Conservation (phyloP, 2,797 vertebrate genomes). For the Falco peregrinus region DNA sequence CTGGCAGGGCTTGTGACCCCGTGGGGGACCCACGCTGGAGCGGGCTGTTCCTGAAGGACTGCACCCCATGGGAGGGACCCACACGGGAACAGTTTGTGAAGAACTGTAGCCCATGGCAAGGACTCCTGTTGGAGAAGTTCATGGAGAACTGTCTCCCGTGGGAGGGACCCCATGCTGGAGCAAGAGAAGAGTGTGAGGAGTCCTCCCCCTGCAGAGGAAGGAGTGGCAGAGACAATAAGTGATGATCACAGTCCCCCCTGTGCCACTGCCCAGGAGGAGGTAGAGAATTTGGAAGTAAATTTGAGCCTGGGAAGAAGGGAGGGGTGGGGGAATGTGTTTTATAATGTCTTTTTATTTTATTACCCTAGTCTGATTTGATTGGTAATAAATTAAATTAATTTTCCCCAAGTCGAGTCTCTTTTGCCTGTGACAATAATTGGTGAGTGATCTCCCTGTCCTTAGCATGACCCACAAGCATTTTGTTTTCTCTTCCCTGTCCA, state of each 20-base stretch:
- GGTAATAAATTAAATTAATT: not conserved
- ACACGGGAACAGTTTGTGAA: fast-evolving
- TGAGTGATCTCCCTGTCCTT: not conserved
- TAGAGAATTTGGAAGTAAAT: not conserved
- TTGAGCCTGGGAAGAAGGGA: not conserved
- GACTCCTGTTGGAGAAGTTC: not conserved
- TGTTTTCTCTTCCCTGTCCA: not conserved
- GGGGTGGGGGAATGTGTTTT: not conserved
- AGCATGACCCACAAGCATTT: not conserved
- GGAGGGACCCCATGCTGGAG: not conserved
- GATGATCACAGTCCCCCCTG: too few relatives aligned
- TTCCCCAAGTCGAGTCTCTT: not conserved
- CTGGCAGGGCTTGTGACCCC: not conserved
- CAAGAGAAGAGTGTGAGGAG: not conserved
- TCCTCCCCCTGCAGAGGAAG: not conserved
- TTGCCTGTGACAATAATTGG: fast-evolving
- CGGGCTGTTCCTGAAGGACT: not conserved
- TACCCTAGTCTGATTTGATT: not conserved
- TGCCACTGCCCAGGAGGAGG: not conserved
- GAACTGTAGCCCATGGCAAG: not conserved
- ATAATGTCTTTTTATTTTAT: not conserved
- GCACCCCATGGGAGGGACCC: not conserved
- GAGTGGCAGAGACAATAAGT: not conserved
- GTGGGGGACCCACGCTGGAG: not conserved
- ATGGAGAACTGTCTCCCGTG: not conserved